Base-by-base conservation (phyloP, 2,113 vertebrate genomes). In the Ellobius talpinus region DNA sequence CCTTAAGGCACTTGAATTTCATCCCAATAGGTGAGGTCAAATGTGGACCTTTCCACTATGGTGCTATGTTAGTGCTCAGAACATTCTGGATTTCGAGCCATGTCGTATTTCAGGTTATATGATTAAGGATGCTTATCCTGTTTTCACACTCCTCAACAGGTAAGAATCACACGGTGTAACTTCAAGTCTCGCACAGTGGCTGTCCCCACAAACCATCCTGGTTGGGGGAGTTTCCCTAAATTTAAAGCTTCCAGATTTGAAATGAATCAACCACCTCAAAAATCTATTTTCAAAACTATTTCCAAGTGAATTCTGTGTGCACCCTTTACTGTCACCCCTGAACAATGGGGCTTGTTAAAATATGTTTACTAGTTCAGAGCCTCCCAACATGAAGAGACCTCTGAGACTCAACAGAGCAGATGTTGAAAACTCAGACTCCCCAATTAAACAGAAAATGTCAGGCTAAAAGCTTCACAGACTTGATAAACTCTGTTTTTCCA, bases 361-460 rank as follows among this genome's bases (percentile, higher is more conserved):
- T 93, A 87, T 96, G 98, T 98, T 97, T 96, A 97, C 85, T 96
- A 90, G 58, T 50, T 0, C 58, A 94, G 92, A 87, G 82, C 63
- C 82, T 96, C 52, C 96, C 97, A 98, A 93, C 96, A 97, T 95
- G 81, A 81, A 93, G 74, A 98, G 86, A 98, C 91, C 96, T 90
- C 88, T 61, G 82, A 98, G 91, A 97, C 91, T 94, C 93, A 95
- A 61, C 19, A 97, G 97, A 98, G 98, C 97, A 98, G 98, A 98
- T 97, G 90, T 94, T 72, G 94, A 91, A 16, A 93, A 98, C 92
- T 97, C 73, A 97, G 58, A 97, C 73, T 97, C 95, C 98, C 95
- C 74, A 94, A 92, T 92, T 97, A 98, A 98, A 98, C 97, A 95
- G 97, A 98, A 98, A 97, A 98, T 89, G 66, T 96, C 98, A 98